These are phyloP conservation scores for Fregata magnificens DNA, from an alignment of 2,113 vertebrate genomes.

Conservation along the genomic window DNA sequence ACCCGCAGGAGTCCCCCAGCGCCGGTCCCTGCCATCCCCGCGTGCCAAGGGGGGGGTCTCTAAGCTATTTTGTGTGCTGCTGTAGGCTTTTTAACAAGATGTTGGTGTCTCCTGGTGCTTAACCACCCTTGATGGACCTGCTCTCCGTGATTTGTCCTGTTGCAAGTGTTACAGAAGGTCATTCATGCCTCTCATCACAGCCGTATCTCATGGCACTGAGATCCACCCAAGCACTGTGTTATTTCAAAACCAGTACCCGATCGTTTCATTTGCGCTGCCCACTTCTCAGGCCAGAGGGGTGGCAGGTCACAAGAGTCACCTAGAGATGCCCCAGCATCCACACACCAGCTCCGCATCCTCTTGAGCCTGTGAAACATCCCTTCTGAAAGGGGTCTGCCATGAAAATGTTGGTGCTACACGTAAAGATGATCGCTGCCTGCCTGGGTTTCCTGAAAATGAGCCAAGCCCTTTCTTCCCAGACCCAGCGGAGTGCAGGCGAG, in stretches of 20 bases:
- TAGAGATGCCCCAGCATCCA: not conserved
- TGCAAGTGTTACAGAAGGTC: not conserved
- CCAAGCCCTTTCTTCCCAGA: not conserved
- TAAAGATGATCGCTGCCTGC: not conserved
- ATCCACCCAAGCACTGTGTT: not conserved
- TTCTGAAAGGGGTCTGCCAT: not conserved
- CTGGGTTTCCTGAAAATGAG: not conserved
- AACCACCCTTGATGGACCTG: not conserved
- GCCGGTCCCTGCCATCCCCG: rapidly evolving
- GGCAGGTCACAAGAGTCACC: not conserved
- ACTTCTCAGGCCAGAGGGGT: too few relatives aligned
- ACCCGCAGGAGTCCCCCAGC: not conserved
- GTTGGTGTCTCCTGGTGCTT: not conserved
- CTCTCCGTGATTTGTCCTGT: rapidly evolving
- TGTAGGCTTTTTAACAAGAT: too few relatives aligned
- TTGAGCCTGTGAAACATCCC: not conserved
- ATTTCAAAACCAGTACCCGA: not conserved
- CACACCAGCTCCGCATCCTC: rapidly evolving
- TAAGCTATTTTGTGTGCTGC: not conserved
- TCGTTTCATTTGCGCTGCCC: not conserved
- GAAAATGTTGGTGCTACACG: rapidly evolving
- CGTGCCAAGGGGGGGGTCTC: rapidly evolving
- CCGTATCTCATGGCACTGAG: not conserved
- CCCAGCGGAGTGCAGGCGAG: rapidly evolving
- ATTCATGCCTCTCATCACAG: rapidly evolving